Base-by-base conservation (phyloP, 2,888 invertebrate species). In the Sphaerophoria rueppellii region DNA sequence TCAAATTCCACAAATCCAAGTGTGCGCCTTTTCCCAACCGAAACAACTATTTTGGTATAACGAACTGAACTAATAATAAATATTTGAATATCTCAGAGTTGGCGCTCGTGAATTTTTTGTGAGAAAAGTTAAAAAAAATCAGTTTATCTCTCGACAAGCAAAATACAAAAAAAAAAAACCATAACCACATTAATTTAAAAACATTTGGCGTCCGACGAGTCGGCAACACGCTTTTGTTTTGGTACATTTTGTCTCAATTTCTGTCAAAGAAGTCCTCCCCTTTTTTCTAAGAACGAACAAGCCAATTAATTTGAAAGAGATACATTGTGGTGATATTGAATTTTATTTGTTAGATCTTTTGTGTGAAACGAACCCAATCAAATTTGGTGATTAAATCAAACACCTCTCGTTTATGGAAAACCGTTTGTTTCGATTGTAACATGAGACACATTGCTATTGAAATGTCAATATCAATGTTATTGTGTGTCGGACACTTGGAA, bases 101-200 rank as follows among this genome's bases (percentile, higher is more conserved):
- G 16, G 65, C 50, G 37, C 52, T 24, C 48, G 48, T 14, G 5
- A 5, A 11, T 34, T 43, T 5, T 46, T 48, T 9, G 46, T 32
- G 32, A 48, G n/a, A 52, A 67, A 67, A 67, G 65, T 67, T 67
- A 16, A 67, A 52, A 67, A 52, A 67, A 37, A 67, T 52, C 40
- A 7, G 0, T 50, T 24, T 37, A 37, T 37, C 37, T 24, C 52
- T 24, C 52, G 37, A 52, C n/a, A 55, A 55, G 4, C 0, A 6
- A 24, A 60, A 24, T 12, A 46, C 16, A 16, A 40, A 58, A 24
- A 34, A 11, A 24, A 32, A 0, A 34, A n/a, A 58, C n/a, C 5
- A 16, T 32, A 48, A 48, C n/a, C 61, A 24, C 61, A 61, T 61
- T 11, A 46, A 35, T 54, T 54, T 40, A 50, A 32, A 6, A 61